phyloP scores from a whole-genome alignment of 2,113 vertebrate genomes.

The Glareola pratincola region DNA sequence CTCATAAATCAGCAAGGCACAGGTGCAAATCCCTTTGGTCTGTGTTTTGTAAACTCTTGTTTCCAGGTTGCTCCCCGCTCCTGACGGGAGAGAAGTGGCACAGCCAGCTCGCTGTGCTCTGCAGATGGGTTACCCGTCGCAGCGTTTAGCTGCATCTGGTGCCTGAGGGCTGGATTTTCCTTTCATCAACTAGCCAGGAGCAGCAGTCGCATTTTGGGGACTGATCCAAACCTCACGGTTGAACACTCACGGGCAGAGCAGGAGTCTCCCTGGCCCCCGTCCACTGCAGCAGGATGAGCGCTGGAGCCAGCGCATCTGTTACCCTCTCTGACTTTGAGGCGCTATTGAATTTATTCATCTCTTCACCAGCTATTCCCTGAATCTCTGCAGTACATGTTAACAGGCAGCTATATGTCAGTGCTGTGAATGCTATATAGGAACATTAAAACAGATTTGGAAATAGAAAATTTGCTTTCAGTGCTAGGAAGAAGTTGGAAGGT shows the following conservation, averaged over 20 bases:
- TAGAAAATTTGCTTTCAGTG: not conserved
- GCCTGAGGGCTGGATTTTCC: not conserved
- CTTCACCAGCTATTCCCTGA: not conserved
- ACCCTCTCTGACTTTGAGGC: not conserved
- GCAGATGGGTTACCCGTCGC: not conserved
- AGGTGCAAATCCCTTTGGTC: not conserved
- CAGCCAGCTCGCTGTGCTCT: not conserved
- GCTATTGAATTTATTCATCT: not conserved
- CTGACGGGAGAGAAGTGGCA: fast-evolving
- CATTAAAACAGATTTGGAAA: not conserved
- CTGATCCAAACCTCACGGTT: not conserved
- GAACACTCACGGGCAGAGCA: not conserved
- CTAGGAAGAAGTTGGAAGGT: not conserved
- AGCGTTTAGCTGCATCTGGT: not conserved
- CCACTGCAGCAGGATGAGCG: not conserved
- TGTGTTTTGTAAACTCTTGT: not conserved
- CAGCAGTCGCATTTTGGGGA: not conserved
- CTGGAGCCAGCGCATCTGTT: constrained; percentile 36
- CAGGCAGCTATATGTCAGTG: not conserved
- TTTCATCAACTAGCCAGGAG: not conserved
- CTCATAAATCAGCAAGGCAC: not conserved
- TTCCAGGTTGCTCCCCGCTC: not conserved
- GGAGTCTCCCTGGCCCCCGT: not conserved
- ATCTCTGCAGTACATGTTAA: not conserved
- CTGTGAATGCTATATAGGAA: fast-evolving